Conservation (phyloP, 1,140 invertebrate species). For the Scaptomyza hsui region DNA sequence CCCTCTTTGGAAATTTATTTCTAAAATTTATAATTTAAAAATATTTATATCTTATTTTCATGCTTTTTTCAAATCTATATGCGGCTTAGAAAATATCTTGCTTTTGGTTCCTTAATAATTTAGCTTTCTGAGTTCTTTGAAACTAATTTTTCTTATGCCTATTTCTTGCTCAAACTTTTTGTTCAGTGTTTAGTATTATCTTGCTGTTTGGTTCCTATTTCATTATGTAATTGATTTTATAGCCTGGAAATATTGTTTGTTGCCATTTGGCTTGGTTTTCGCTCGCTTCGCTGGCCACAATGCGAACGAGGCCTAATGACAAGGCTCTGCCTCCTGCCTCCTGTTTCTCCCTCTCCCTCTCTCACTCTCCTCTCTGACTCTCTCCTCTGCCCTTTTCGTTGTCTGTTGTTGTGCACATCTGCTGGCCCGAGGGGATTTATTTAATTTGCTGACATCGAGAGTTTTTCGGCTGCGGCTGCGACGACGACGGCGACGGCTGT, state of each 20-base stretch:
- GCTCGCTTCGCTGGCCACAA: constrained; percentile 40
- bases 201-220: constrained; percentile 12
- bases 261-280: constrained; percentile 21
- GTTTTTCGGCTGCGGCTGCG: constrained; percentile 12
- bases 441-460: constrained; percentile 53
- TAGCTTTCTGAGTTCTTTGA: no score
- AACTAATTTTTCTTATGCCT: no score
- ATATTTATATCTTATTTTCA: no score
- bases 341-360: not conserved
- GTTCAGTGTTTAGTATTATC: not conserved
- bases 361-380: constrained; percentile 10
- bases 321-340: constrained; percentile 7
- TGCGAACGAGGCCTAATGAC: constrained; percentile 38
- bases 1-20: no score
- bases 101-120: no score
- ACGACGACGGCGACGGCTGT: constrained; percentile 31
- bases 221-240: constrained; percentile 64
- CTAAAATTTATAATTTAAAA: no score
- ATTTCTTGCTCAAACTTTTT: not conserved
- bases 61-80: no score
- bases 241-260: constrained; percentile 33
- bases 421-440: constrained; percentile 55
- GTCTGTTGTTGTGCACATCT: constrained; percentile 42
- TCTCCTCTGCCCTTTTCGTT: not conserved
- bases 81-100: no score